Conservation (phyloP, 2,888 invertebrate species). For the Ichneumoninae sp. region DNA sequence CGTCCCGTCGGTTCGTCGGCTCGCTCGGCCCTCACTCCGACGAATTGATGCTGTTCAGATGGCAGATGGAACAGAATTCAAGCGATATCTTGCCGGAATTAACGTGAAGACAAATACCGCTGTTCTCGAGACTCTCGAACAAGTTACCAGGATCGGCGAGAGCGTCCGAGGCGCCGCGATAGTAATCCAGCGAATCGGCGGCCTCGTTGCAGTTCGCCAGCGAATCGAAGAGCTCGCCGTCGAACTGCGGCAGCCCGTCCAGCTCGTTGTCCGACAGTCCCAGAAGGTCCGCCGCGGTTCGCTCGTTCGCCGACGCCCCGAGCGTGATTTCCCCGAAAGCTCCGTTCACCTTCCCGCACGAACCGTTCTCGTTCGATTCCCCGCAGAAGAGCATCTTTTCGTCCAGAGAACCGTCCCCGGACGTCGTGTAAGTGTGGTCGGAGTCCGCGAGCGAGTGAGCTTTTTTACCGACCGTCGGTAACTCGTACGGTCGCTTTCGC, state of each 20-base stretch:
- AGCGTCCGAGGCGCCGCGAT: constrained; percentile 3
- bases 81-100: constrained; percentile 86
- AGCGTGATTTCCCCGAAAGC: background rate
- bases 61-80: constrained; percentile 86
- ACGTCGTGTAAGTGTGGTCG: constrained; percentile 57
- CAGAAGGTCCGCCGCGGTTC: background rate
- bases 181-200: background rate
- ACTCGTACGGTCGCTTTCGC: background rate
- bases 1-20: constrained; percentile 7
- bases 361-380: constrained; percentile 3
- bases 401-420: constrained; percentile 13
- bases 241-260: constrained; percentile 53
- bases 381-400: background rate
- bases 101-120: constrained; percentile 87
- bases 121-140: constrained; percentile 79
- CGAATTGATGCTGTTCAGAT: constrained; percentile 82
- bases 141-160: constrained; percentile 59
- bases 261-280: constrained; percentile 13
- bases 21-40: constrained; percentile 48
- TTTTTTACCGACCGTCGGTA: constrained; percentile 1
- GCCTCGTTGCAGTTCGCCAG: constrained; percentile 18
- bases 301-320: background rate
- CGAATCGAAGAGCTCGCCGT: constrained; percentile 51
- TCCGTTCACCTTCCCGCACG: background rate
- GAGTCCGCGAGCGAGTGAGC: constrained; percentile 11